Percentiles rank a stretch among this genome's conserved stretches.
Evolutionary conservation across 2,888 invertebrate species (phyloP).

Genomic region (Alloplasta piceator): DNA sequence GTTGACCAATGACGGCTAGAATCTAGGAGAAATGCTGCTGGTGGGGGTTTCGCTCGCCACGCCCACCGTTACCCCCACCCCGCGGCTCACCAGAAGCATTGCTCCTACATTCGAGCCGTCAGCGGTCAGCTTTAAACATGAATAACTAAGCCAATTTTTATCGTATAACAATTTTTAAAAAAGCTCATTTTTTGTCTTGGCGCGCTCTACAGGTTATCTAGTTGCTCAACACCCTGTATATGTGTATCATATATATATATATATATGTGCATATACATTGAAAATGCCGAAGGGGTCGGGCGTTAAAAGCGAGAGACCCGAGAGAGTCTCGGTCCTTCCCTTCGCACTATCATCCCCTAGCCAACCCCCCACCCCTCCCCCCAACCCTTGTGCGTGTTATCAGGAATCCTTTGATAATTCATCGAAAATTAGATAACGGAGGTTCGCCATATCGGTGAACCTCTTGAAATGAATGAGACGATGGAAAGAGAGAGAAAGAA

Average conservation of each 20-base stretch:
- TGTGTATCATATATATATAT: not conserved
- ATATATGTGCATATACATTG: constrained; percentile 5
- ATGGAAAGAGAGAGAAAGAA: constrained; percentile 17
- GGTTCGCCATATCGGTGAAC: constrained; percentile 38
- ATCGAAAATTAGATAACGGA: constrained; percentile 68
- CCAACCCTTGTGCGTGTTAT: constrained; percentile 63
- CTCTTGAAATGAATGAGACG: constrained; percentile 35
- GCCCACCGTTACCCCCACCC: too few relatives aligned
- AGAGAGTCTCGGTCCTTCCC: constrained; percentile 59
- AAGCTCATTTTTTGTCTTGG: too few relatives aligned
- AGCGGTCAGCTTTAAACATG: too few relatives aligned
- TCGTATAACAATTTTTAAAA: too few relatives aligned
- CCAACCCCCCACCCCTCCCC: constrained; percentile 1
- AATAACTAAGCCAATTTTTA: too few relatives aligned
- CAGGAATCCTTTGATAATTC: constrained; percentile 77
- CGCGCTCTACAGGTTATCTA: too few relatives aligned
- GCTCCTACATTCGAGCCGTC: too few relatives aligned
- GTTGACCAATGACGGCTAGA: too few relatives aligned
- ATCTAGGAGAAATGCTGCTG: too few relatives aligned
- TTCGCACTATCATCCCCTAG: not conserved
- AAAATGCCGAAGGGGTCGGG: constrained; percentile 54
- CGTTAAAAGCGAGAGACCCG: constrained; percentile 55
- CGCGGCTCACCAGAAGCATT: too few relatives aligned
- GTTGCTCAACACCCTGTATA: too few relatives aligned
- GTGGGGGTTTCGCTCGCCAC: too few relatives aligned